phyloP scores from a whole-genome alignment of 2,797 vertebrate species.

The Ambastaia sidthimunki region DNA sequence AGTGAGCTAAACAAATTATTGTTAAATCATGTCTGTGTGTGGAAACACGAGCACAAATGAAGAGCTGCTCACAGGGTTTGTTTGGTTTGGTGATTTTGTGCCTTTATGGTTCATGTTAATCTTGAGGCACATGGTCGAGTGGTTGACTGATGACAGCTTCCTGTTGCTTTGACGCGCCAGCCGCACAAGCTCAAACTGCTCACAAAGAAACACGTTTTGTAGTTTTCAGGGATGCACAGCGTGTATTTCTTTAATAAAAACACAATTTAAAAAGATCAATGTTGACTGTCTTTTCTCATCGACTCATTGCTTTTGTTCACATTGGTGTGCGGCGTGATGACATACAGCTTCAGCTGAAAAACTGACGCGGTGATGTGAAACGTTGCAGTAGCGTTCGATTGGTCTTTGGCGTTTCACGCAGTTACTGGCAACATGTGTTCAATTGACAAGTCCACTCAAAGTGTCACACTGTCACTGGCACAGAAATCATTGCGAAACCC shows the following conservation, averaged over 20 bases:
- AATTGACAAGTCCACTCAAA: conserved; percentile 73
- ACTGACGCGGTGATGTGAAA: conserved; percentile 64
- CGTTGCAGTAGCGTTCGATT: conserved; percentile 61
- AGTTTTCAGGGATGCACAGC: neutral
- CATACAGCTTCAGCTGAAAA: neutral
- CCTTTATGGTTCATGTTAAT: conserved; percentile 37
- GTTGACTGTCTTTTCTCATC: too few relatives aligned
- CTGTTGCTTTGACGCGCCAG: conserved; percentile 38
- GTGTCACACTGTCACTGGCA: conserved; percentile 71
- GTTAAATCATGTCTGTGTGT: conserved; percentile 36
- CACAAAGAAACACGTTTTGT: conserved; percentile 10
- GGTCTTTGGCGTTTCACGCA: conserved; percentile 73
- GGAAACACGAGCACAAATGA: conserved; percentile 44
- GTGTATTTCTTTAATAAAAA: neutral
- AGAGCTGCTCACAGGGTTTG: conserved; percentile 25
- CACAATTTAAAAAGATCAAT: neutral
- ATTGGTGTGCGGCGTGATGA: too few relatives aligned
- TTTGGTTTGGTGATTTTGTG: conserved; percentile 48
- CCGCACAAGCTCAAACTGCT: neutral
- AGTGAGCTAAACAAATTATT: conserved; percentile 54
- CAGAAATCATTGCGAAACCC: conserved; percentile 59
- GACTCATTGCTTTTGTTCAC: too few relatives aligned
- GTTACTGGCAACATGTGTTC: conserved; percentile 74
- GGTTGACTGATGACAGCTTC: conserved; percentile 32
- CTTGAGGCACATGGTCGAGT: conserved; percentile 23